phyloP scores from a whole-genome alignment of 2,113 vertebrate species.

The Cricetomys ansorgei region DNA sequence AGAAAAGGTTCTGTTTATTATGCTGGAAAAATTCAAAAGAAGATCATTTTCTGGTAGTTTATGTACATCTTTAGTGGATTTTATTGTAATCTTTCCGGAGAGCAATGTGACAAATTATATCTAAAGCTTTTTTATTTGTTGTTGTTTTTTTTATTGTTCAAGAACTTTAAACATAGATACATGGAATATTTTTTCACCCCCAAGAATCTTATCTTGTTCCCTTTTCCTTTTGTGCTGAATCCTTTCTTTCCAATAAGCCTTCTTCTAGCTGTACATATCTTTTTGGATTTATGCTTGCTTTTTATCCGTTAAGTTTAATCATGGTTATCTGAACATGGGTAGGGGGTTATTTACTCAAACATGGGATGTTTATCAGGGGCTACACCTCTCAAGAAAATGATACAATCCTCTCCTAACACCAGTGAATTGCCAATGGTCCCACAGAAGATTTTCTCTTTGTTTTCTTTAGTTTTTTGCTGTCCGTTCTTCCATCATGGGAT shows the following conservation, averaged over 20 bases:
- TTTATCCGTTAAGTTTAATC: too few relatives aligned
- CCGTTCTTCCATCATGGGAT: not conserved
- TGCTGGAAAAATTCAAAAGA: not conserved
- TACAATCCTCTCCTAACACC: not conserved
- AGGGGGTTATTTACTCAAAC: not conserved
- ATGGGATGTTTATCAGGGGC: too few relatives aligned
- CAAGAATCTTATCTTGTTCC: too few relatives aligned
- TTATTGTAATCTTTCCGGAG: not conserved
- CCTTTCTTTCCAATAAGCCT: not conserved
- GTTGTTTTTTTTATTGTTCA: not conserved
- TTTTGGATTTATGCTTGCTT: not conserved
- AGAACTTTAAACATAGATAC: not conserved
- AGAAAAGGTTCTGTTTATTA: not conserved
- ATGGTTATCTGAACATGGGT: not conserved
- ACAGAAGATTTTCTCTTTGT: not conserved
- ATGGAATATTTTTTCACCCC: too few relatives aligned
- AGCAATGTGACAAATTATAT: not conserved
- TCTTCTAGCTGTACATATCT: not conserved
- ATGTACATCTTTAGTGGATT: not conserved
- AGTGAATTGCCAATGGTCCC: not conserved
- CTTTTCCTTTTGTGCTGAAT: too few relatives aligned
- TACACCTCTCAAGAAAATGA: not conserved
- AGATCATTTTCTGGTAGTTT: not conserved
- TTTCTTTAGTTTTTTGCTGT: not conserved
- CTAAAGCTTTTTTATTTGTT: not conserved